These are phyloP conservation scores for Brevimyrus niger DNA, from an alignment of 2,113 vertebrate genomes.

Conservation along the genomic window DNA sequence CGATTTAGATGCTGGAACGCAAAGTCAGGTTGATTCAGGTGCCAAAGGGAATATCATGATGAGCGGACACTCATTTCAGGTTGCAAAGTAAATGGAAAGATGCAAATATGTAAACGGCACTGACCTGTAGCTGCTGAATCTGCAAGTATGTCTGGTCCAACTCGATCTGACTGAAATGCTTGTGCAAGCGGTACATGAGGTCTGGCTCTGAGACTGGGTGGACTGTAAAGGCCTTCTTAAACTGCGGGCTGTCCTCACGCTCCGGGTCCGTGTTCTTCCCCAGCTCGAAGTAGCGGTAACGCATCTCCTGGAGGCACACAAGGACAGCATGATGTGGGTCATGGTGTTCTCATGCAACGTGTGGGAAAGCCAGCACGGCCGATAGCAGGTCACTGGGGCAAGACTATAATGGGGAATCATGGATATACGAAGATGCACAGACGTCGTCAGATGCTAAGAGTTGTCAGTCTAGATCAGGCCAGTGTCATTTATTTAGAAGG, in stretches of 20 bases:
- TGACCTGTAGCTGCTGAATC: slow-evolving; percentile 87
- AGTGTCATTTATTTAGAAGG: neutral
- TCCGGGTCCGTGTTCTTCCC: slow-evolving; percentile 84
- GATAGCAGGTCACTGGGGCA: neutral
- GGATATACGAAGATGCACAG: neutral
- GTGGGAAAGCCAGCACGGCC: neutral
- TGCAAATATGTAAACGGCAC: neutral
- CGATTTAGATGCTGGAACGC: neutral
- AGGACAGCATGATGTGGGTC: neutral
- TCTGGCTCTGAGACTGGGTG: slow-evolving; percentile 79
- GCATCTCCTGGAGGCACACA: slow-evolving; percentile 67
- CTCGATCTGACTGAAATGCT: slow-evolving; percentile 83
- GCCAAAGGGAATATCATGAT: neutral
- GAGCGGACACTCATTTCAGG: neutral
- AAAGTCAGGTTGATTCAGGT: neutral
- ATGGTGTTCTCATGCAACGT: neutral
- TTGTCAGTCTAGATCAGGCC: neutral
- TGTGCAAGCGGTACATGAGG: slow-evolving; percentile 91
- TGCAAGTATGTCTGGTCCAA: slow-evolving; percentile 76
- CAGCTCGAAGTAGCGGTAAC: slow-evolving; percentile 78
- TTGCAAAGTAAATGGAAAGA: neutral
- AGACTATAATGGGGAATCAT: neutral
- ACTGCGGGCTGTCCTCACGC: slow-evolving; percentile 70
- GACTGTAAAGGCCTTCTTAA: slow-evolving; percentile 75
- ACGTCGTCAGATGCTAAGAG: neutral